Conservation (phyloP, 1,140 invertebrate genomes). For the Nilaparvata lugens region DNA sequence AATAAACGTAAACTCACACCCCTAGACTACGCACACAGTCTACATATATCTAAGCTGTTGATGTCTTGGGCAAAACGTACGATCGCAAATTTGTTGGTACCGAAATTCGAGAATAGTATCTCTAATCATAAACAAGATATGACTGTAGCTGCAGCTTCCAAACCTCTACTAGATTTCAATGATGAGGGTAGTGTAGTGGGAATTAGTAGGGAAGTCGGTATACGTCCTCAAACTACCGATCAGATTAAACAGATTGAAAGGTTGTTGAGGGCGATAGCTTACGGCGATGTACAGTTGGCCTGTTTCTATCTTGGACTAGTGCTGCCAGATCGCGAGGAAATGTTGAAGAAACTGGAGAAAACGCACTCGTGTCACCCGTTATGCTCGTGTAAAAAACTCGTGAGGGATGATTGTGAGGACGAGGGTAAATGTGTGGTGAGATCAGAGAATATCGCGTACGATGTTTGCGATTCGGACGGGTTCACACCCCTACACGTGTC, state of each 20-base stretch:
- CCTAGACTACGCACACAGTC: slow-evolving; percentile 53
- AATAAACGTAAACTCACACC: slow-evolving; percentile 56
- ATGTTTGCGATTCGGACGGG: slow-evolving; percentile 35
- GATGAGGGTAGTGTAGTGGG: slow-evolving; percentile 18
- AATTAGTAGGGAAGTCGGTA: slow-evolving; percentile 24
- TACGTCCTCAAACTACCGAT: slow-evolving; percentile 39
- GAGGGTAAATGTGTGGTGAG: slow-evolving; percentile 1
- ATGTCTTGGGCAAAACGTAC: background rate
- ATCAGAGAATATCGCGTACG: slow-evolving; percentile 29
- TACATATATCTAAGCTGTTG: slow-evolving; percentile 22
- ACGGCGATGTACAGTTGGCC: slow-evolving; percentile 63
- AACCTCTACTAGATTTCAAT: slow-evolving; percentile 21
- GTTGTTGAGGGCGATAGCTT: slow-evolving; percentile 57
- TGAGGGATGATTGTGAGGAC: slow-evolving; percentile 24
- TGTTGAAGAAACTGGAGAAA: slow-evolving; percentile 19
- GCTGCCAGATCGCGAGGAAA: slow-evolving; percentile 21
- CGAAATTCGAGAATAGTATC: slow-evolving; percentile 4
- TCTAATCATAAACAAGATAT: slow-evolving; percentile 5
- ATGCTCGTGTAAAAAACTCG: slow-evolving; percentile 47
- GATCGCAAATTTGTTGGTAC: slow-evolving; percentile 1
- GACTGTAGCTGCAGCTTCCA: slow-evolving; percentile 18
- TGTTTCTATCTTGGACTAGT: slow-evolving; percentile 62
- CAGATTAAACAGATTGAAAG: slow-evolving; percentile 54
- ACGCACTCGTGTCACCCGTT: slow-evolving; percentile 54
- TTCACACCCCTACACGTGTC: slow-evolving; percentile 45